phyloP scores from a whole-genome alignment of 1,140 invertebrate species.

The Drosophila aff. region DNA sequence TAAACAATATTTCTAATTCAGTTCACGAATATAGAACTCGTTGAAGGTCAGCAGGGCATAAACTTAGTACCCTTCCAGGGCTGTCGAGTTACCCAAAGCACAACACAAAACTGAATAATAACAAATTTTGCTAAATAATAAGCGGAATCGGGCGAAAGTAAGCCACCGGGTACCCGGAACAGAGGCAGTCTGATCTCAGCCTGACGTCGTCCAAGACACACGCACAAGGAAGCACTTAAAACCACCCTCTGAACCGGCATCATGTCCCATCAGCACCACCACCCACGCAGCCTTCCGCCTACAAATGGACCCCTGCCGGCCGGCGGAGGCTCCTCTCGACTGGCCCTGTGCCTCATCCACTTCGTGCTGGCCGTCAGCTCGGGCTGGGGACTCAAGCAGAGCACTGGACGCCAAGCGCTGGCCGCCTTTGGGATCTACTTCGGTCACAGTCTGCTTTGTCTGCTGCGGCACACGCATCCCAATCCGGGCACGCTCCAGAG shows the following conservation, averaged over 20 bases:
- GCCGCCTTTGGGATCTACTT: constrained; percentile 67
- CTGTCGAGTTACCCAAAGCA: background rate
- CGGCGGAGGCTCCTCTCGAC: constrained; percentile 43
- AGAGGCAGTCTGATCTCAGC: background rate
- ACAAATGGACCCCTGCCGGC: constrained; percentile 11
- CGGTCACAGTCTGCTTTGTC: constrained; percentile 59
- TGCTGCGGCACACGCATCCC: constrained; percentile 72
- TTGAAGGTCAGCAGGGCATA: background rate
- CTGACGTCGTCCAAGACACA: background rate
- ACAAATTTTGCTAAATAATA: background rate
- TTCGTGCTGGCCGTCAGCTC: constrained; percentile 66
- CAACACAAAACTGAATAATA: background rate
- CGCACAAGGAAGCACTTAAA: background rate
- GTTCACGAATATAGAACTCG: background rate
- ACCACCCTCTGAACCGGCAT: constrained; percentile 6
- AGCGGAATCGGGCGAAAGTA: background rate
- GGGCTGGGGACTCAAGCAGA: constrained; percentile 66
- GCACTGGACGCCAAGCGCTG: constrained; percentile 45
- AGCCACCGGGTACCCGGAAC: background rate
- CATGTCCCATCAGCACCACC: constrained; percentile 9
- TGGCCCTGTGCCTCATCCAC: constrained; percentile 60
- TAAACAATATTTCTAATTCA: too few relatives aligned
- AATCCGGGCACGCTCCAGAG: constrained; percentile 67
- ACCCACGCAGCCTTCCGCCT: constrained; percentile 9
- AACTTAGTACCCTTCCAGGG: background rate